These are phyloP conservation scores for Drosophila antonietae DNA, from an alignment of 2,888 invertebrate genomes.

Conservation along the genomic window DNA sequence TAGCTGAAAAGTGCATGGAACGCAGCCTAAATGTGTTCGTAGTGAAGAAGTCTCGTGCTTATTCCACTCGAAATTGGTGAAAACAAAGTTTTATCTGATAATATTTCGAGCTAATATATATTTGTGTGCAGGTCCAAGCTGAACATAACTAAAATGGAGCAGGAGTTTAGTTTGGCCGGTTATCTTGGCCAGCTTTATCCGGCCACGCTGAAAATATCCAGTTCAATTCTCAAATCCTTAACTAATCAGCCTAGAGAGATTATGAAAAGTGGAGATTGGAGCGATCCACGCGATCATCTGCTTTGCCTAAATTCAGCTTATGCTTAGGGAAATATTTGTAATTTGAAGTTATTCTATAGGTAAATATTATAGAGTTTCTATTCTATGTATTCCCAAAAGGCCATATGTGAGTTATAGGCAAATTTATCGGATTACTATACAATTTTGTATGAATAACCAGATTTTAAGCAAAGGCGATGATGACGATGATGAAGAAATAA, in stretches of 20 bases:
- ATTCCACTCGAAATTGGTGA: slow-evolving; percentile 99
- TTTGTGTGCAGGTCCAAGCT: slow-evolving; percentile 85
- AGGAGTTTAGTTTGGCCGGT: slow-evolving; percentile 86
- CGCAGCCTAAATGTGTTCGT: slow-evolving; percentile 93
- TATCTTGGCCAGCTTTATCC: slow-evolving; percentile 88
- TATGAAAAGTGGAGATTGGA: slow-evolving; percentile 99
- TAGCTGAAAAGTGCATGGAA: slow-evolving; percentile 92
- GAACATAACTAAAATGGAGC: slow-evolving; percentile 92
- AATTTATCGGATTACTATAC: no score
- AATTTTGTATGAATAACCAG: no score
- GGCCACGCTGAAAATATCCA: slow-evolving; percentile 87
- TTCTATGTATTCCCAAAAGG: no score
- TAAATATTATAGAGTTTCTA: no score
- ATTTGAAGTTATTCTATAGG: not conserved
- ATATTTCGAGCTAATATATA: no score
- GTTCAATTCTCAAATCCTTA: slow-evolving; percentile 86
- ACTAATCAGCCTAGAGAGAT: slow-evolving; percentile 84
- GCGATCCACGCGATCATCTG: slow-evolving; percentile 93
- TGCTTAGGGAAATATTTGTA: not conserved
- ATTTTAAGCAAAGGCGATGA: no score
- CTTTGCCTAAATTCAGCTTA: slow-evolving; percentile 89
- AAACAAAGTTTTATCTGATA: slow-evolving; percentile 57
- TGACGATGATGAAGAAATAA: no score
- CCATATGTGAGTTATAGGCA: no score
- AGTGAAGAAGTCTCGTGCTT: slow-evolving; percentile 96